phyloP scores from a whole-genome alignment of 2,888 invertebrate species.

The Macaria notata region DNA sequence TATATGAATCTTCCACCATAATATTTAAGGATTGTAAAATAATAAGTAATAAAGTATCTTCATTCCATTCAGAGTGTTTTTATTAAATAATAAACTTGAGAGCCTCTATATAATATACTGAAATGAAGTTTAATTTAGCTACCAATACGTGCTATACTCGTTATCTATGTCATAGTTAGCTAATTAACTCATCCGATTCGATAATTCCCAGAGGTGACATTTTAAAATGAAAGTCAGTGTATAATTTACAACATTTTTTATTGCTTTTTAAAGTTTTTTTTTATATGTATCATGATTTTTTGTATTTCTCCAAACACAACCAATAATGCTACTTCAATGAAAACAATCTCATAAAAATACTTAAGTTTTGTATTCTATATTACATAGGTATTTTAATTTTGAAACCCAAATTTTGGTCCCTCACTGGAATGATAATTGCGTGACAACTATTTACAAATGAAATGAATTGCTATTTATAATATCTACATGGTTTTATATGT shows the following conservation, averaged over 20 bases:
- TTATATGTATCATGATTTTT: constrained; percentile 4
- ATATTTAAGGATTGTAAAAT: too few species aligned
- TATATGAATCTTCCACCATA: too few species aligned
- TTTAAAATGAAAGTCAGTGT: constrained; percentile 1
- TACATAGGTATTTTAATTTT: neutral
- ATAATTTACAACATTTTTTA: constrained; percentile 14
- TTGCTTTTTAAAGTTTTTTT: constrained; percentile 13
- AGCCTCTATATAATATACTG: neutral
- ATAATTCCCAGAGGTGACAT: neutral
- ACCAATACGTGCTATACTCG: too few species aligned
- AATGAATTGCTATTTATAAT: constrained; percentile 1
- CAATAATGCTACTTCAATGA: constrained; percentile 2
- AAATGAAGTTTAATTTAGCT: too few species aligned
- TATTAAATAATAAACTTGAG: neutral
- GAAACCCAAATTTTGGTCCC: constrained; percentile 24
- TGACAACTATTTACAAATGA: constrained; percentile 29
- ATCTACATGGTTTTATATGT: constrained; percentile 10
- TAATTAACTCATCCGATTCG: too few species aligned
- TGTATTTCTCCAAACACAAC: constrained; percentile 14
- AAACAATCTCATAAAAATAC: neutral
- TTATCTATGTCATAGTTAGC: too few species aligned
- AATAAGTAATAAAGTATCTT: too few species aligned
- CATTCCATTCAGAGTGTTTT: too few species aligned
- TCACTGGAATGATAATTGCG: constrained; percentile 13
- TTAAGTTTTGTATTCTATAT: neutral